Evolutionary conservation across 2,113 vertebrate genomes (phyloP).

Genomic region (Tringa solitaria): DNA sequence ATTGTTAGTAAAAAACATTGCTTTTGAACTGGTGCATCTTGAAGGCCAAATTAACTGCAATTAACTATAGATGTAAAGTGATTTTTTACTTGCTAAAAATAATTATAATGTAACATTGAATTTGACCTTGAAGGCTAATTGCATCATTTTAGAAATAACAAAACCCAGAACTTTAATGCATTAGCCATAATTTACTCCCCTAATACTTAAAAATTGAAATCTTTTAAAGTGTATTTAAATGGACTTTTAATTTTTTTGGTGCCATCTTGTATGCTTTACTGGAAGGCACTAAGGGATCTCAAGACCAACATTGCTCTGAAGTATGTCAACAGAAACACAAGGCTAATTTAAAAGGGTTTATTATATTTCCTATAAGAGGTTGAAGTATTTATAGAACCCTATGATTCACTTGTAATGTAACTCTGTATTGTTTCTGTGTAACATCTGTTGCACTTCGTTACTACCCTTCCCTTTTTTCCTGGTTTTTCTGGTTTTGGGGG

Average conservation of each 20-base stretch:
- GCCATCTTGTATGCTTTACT: neutral
- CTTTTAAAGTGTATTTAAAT: constrained; percentile 31
- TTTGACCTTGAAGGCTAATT: constrained; percentile 41
- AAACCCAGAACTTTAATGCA: neutral
- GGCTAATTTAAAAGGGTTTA: neutral
- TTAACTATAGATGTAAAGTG: constrained; percentile 14
- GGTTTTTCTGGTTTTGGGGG: too few species aligned
- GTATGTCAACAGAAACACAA: constrained; percentile 3
- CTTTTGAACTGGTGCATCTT: neutral
- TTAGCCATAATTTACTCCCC: neutral
- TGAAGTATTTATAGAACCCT: neutral
- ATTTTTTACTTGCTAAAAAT: constrained; percentile 41
- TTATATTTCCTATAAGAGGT: neutral
- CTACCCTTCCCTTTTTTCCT: neutral
- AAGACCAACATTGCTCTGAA: neutral
- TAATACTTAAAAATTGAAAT: constrained; percentile 9
- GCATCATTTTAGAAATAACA: constrained; percentile 29
- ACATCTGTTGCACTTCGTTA: neutral
- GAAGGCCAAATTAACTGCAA: constrained; percentile 28
- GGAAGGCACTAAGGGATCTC: neutral
- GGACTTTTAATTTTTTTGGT: neutral
- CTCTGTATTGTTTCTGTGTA: neutral
- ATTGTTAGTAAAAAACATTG: constrained; percentile 9
- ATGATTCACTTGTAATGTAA: neutral
- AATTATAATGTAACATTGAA: neutral